Percentiles rank a stretch among this genome's conserved stretches.
These are phyloP conservation scores for Sepioteuthis lessoniana DNA, from an alignment of 2,888 invertebrate genomes.

Conservation along the genomic window DNA sequence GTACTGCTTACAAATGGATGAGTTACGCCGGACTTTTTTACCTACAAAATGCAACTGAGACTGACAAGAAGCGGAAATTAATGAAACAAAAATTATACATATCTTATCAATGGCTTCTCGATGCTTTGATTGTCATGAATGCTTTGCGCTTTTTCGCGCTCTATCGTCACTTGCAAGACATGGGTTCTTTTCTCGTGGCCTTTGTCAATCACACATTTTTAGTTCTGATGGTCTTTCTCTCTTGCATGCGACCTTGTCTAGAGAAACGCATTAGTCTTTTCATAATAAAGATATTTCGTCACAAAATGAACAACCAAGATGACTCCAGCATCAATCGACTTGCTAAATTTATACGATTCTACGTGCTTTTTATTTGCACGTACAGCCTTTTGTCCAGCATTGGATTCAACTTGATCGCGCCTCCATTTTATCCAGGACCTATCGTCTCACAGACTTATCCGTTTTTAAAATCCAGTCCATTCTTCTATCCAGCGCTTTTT, in stretches of 20 bases:
- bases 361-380: not conserved
- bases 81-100: not conserved
- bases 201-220: not conserved
- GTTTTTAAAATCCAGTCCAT: not conserved
- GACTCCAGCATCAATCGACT: not conserved
- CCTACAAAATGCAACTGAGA: not conserved
- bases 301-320: not conserved
- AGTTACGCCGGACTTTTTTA: not conserved
- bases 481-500: not conserved
- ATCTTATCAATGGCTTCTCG: not conserved
- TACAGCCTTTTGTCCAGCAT: not conserved
- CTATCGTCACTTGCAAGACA: not conserved
- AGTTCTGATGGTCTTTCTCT: not conserved
- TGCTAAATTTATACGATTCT: not conserved
- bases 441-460: not conserved
- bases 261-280: not conserved
- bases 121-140: not conserved
- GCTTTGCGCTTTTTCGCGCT: not conserved
- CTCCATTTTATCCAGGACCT: not conserved
- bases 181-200: not conserved
- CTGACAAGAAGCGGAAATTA: no score
- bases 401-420: not conserved
- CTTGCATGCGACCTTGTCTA: not conserved
- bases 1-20: not conserved
- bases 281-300: not conserved